Conservation (phyloP, 1,140 invertebrate genomes). For the Lerema accius region DNA sequence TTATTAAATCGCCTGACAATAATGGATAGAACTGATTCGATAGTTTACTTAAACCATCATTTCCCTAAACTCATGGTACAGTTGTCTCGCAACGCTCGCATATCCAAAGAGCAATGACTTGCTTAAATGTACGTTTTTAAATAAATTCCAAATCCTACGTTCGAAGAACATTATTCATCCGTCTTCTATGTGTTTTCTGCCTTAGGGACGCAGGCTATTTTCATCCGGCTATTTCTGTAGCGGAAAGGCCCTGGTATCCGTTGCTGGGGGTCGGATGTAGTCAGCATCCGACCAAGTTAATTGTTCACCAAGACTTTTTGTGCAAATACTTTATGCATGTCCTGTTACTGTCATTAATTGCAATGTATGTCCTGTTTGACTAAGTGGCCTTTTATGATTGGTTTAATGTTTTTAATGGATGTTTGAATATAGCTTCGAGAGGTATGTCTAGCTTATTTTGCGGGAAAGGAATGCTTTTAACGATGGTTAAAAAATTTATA, state of each 20-base stretch:
- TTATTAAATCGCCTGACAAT: too few species aligned
- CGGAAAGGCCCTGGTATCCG: constrained; percentile 48
- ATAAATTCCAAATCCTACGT: too few species aligned
- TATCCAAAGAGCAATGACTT: too few species aligned
- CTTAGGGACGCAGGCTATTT: constrained; percentile 23
- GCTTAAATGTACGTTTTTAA: too few species aligned
- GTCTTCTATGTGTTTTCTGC: neutral
- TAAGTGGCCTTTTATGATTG: neutral
- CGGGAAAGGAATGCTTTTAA: too few species aligned
- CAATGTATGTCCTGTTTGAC: neutral
- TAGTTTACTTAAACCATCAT: too few species aligned
- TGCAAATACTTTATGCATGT: neutral
- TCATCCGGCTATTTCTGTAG: constrained; percentile 43
- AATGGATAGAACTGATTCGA: too few species aligned
- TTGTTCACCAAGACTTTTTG: constrained; percentile 28
- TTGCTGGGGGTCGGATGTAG: constrained; percentile 48
- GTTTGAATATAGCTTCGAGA: too few species aligned
- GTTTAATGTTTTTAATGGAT: neutral
- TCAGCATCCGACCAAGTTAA: constrained; percentile 18
- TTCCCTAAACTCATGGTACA: too few species aligned
- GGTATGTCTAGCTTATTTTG: too few species aligned
- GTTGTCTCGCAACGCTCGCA: too few species aligned
- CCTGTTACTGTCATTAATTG: constrained; percentile 1
- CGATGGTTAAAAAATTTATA: too few species aligned
- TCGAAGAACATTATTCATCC: neutral